These are phyloP conservation scores for Ornithoptera priamus DNA, from an alignment of 2,888 invertebrate genomes.

Conservation along the genomic window DNA sequence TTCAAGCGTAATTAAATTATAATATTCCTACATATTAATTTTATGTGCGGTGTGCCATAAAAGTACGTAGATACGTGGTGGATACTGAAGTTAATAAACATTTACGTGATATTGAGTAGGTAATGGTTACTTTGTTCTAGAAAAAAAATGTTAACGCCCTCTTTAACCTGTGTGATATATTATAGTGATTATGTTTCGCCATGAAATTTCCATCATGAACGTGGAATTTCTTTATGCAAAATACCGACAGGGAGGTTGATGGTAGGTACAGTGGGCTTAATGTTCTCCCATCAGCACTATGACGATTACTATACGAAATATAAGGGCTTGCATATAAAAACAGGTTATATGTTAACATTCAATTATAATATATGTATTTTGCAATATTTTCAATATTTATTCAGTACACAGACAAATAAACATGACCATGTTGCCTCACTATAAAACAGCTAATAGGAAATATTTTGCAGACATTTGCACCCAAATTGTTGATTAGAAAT, in stretches of 20 bases:
- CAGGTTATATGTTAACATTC: too few species aligned
- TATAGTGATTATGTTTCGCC: constrained; percentile 23
- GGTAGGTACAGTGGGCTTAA: constrained; percentile 43
- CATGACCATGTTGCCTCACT: too few species aligned
- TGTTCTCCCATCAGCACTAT: constrained; percentile 46
- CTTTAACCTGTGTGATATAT: constrained; percentile 29
- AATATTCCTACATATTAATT: too few species aligned
- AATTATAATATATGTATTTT: too few species aligned
- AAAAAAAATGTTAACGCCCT: not conserved
- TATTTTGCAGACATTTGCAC: too few species aligned
- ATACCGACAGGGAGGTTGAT: constrained; percentile 12
- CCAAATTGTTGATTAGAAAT: too few species aligned
- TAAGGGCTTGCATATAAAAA: constrained; percentile 1
- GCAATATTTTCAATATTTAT: too few species aligned
- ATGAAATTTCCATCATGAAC: not conserved
- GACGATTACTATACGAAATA: constrained; percentile 48
- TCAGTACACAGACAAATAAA: too few species aligned
- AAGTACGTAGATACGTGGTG: too few species aligned
- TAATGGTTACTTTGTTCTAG: not conserved
- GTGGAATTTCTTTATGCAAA: not conserved
- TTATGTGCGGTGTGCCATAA: too few species aligned
- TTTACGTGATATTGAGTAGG: not conserved
- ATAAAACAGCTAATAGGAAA: too few species aligned
- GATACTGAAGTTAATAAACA: not conserved
- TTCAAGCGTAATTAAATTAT: too few species aligned